These are phyloP conservation scores for Panthera tigris DNA, from an alignment of 2,113 vertebrate species.

Conservation along the genomic window DNA sequence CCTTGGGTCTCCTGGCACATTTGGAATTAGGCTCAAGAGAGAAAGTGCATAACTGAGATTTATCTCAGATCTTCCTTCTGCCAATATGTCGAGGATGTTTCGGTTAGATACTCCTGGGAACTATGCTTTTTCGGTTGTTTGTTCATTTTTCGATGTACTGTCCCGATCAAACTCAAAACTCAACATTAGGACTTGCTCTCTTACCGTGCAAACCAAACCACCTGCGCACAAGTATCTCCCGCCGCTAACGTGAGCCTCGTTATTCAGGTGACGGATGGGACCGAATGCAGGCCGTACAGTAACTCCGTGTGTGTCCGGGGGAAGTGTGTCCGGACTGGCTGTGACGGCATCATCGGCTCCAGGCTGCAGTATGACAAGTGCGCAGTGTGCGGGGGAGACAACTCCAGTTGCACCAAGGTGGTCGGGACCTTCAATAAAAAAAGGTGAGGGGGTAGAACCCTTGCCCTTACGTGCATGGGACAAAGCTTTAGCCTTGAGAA, in stretches of 20 bases:
- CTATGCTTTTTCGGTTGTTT: background rate
- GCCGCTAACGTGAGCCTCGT: background rate
- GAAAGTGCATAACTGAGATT: background rate
- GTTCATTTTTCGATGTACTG: background rate
- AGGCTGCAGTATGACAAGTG: conserved; percentile 98
- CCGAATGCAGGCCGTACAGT: conserved; percentile 95
- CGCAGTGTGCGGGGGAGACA: conserved; percentile 96
- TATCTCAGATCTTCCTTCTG: background rate
- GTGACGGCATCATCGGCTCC: conserved; percentile 97
- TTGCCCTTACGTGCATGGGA: background rate
- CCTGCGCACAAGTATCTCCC: fast-evolving
- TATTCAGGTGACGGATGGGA: conserved; percentile 93
- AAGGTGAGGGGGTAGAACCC: conserved; percentile 87
- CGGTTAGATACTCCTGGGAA: background rate
- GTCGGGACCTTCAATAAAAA: conserved; percentile 95
- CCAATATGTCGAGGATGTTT: background rate
- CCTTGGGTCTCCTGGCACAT: background rate
- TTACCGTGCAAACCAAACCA: background rate
- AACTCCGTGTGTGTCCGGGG: conserved; percentile 96
- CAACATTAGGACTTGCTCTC: background rate
- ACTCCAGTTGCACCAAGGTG: conserved; percentile 93
- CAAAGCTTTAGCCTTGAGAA: background rate
- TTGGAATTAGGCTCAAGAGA: background rate
- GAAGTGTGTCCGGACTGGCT: conserved; percentile 95
- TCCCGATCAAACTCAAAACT: background rate